phyloP scores from a whole-genome alignment of 2,888 invertebrate species.

The Tiliacea aurago region DNA sequence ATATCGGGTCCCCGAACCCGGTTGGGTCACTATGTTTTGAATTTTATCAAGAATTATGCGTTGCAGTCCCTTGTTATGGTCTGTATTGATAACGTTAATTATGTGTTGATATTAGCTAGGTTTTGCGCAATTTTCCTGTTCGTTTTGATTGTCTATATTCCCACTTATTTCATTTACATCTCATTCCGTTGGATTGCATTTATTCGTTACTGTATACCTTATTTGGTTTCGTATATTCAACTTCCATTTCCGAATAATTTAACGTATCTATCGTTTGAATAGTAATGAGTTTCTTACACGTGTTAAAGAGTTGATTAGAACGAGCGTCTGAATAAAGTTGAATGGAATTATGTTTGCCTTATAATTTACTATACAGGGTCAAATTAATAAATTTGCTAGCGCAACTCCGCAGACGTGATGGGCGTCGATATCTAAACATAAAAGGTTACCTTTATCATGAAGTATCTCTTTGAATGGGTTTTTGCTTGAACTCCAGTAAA shows the following conservation, averaged over 20 bases:
- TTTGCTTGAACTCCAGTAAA: no score
- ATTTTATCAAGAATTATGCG: conserved; percentile 69
- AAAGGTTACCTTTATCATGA: no score
- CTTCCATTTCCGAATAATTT: conserved; percentile 32
- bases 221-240: conserved; percentile 22
- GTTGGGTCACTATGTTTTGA: conserved; percentile 71
- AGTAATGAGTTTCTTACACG: conserved; percentile 12
- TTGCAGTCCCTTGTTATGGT: conserved; percentile 53
- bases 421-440: no score
- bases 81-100: conserved; percentile 52
- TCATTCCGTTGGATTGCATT: conserved; percentile 9
- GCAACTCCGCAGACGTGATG: no score
- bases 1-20: conserved; percentile 73
- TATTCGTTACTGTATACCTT: conserved; percentile 15
- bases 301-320: conserved; percentile 8
- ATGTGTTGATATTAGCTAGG: conserved; percentile 26
- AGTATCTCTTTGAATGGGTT: no score
- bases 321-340: conserved; percentile 6
- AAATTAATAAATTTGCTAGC: no score
- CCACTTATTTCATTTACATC: conserved; percentile 11
- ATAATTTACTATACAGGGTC: neutral
- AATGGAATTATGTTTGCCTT: conserved; percentile 8
- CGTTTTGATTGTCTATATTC: conserved; percentile 18
- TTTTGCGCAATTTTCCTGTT: conserved; percentile 38
- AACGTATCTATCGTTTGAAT: conserved; percentile 5